Conservation (phyloP, 2,113 vertebrate species). For the Anseranas semipalmata region DNA sequence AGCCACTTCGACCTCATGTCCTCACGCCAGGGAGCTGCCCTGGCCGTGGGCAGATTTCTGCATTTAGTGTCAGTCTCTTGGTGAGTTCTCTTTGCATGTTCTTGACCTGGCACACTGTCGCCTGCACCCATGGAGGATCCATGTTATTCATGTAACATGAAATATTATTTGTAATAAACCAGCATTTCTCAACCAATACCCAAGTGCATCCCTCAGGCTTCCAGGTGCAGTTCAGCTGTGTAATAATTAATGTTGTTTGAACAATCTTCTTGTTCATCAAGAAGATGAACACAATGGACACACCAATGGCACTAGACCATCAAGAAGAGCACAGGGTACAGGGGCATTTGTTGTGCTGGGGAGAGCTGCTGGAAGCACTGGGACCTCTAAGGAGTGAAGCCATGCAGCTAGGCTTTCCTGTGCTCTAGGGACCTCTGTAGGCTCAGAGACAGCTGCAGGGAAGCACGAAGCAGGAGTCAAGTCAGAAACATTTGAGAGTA, state of each 20-base stretch:
- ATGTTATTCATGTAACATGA: fast-evolving
- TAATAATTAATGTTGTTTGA: background rate
- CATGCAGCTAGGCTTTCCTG: fast-evolving
- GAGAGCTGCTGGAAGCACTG: background rate
- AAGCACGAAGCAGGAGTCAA: background rate
- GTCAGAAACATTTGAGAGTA: background rate
- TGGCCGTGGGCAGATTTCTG: background rate
- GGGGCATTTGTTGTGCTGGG: background rate
- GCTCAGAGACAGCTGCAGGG: background rate
- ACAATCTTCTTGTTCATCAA: no score
- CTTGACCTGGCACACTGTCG: fast-evolving
- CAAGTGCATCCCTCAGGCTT: background rate
- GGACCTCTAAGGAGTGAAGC: background rate
- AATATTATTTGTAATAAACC: background rate
- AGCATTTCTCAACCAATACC: background rate
- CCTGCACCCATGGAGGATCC: background rate
- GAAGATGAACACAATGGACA: background rate
- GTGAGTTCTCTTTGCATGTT: background rate
- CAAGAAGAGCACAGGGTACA: background rate
- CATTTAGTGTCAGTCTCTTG: fast-evolving
- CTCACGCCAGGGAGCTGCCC: fast-evolving
- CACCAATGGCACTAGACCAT: background rate
- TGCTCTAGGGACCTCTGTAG: background rate
- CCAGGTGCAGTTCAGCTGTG: background rate
- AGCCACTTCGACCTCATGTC: background rate